A percentile compares a stretch with the other conserved stretches of the same genome.
These are phyloP conservation scores for Tachuris rubrigastra DNA, from an alignment of 2,113 vertebrate genomes.

Conservation along the genomic window DNA sequence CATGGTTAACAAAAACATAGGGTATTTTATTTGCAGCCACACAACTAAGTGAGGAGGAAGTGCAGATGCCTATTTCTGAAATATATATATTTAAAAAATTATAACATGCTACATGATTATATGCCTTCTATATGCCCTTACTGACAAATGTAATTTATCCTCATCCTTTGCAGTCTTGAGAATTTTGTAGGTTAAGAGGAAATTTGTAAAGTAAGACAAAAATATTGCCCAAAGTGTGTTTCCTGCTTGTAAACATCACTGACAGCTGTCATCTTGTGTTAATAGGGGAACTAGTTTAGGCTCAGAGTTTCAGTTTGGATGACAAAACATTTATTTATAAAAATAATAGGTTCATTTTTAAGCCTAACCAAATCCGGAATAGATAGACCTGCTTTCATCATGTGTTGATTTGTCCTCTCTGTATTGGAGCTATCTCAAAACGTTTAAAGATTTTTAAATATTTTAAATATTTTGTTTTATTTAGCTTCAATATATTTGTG, in stretches of 20 bases:
- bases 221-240: background rate
- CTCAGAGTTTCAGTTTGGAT: background rate
- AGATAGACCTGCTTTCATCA: background rate
- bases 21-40: background rate
- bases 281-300: background rate
- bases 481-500: background rate
- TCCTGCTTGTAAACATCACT: background rate
- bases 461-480: background rate
- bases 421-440: background rate
- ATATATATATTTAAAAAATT: background rate
- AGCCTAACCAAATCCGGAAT: background rate
- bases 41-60: background rate
- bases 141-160: background rate
- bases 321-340: background rate
- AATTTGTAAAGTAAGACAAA: background rate
- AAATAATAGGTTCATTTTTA: background rate
- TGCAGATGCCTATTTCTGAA: background rate
- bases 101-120: rapidly evolving
- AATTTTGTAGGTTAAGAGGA: background rate
- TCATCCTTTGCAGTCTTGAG: background rate
- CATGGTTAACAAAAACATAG: background rate
- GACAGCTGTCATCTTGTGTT: background rate
- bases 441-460: background rate
- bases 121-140: background rate
- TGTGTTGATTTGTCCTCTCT: background rate